Conservation (phyloP, 2,888 invertebrate species). For the Himalopsyche kuldschensis region DNA sequence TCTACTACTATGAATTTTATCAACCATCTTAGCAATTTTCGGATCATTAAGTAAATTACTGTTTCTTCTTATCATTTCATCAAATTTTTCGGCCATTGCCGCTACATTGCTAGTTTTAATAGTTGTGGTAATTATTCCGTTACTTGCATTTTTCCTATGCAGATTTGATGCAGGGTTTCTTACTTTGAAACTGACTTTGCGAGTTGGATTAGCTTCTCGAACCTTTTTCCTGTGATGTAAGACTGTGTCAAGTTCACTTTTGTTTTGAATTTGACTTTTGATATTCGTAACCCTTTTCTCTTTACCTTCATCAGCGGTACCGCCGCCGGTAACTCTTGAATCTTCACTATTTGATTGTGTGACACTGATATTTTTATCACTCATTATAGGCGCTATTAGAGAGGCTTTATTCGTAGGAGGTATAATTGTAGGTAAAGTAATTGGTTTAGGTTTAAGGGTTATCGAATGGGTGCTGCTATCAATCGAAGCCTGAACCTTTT, state of each 20-base stretch:
- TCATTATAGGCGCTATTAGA: neutral
- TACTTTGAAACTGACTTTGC: slow-evolving; percentile 66
- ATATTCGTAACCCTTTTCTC: slow-evolving; percentile 36
- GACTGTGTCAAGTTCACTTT: neutral
- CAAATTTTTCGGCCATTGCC: slow-evolving; percentile 70
- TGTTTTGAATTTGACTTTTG: neutral
- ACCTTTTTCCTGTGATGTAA: neutral
- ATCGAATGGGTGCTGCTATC: neutral
- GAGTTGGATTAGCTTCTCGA: slow-evolving; percentile 45
- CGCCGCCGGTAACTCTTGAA: slow-evolving; percentile 53
- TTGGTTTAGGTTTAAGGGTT: neutral
- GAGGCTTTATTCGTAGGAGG: neutral
- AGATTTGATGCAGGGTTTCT: slow-evolving; percentile 55
- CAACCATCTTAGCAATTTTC: slow-evolving; percentile 59
- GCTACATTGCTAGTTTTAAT: slow-evolving; percentile 64
- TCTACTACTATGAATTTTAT: slow-evolving; percentile 49
- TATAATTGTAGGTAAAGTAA: neutral
- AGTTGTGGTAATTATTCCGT: slow-evolving; percentile 54
- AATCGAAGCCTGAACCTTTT: slow-evolving; percentile 11
- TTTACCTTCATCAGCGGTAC: neutral
- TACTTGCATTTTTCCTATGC: slow-evolving; percentile 51
- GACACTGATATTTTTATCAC: slow-evolving; percentile 5
- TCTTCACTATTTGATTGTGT: slow-evolving; percentile 48
- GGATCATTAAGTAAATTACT: slow-evolving; percentile 56
- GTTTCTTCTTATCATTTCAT: slow-evolving; percentile 62